Conservation (phyloP, 2,113 vertebrate genomes). For the Porphyrio hochstetteri region DNA sequence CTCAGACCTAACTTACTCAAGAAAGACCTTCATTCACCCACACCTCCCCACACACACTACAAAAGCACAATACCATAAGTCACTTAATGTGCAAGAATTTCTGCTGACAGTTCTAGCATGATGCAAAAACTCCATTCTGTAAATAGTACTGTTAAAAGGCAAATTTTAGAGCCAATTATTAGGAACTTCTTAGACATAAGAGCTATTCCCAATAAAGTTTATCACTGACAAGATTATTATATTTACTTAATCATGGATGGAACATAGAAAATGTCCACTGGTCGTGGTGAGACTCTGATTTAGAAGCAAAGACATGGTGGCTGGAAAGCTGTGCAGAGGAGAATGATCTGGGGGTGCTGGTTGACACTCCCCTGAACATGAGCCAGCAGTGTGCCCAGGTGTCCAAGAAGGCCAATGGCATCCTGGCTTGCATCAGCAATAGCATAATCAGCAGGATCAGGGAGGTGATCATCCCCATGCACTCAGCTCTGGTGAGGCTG, state of each 20-base stretch:
- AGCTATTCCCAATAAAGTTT: neutral
- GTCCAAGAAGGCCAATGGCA: no score
- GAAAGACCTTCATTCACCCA: neutral
- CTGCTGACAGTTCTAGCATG: neutral
- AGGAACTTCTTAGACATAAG: neutral
- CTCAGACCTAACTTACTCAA: rapidly evolving
- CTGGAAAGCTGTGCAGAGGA: no score
- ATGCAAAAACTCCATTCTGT: neutral
- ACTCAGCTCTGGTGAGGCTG: no score
- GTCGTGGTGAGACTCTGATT: neutral
- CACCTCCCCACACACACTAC: neutral
- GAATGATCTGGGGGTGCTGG: no score
- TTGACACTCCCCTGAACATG: no score
- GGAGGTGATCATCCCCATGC: no score
- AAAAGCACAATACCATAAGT: neutral
- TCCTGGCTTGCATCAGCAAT: no score
- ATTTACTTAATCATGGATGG: neutral
- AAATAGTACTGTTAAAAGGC: neutral
- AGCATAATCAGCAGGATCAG: no score
- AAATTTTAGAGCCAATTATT: neutral
- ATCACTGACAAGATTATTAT: neutral
- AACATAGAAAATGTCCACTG: neutral
- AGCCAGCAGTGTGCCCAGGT: no score
- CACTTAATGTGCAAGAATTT: neutral
- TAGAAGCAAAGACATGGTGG: neutral